Conservation (phyloP, 2,113 vertebrate genomes). For the Acanthisitta chloris region DNA sequence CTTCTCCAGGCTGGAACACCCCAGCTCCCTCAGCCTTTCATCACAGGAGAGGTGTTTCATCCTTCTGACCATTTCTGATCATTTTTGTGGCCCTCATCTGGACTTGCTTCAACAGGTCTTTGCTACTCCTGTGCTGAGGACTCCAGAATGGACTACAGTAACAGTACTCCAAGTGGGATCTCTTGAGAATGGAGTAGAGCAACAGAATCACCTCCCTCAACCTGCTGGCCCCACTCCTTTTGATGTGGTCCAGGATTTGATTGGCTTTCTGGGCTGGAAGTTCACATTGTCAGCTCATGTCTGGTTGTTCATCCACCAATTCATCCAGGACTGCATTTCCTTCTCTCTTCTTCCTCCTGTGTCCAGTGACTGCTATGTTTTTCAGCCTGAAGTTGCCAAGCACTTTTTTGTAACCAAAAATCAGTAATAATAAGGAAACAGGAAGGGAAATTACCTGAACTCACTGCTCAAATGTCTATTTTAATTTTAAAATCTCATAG, state of each 20-base stretch:
- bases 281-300: no score
- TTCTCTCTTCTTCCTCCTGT: neutral
- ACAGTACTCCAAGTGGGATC: no score
- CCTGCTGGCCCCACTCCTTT: neutral
- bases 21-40: no score
- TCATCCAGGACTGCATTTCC: neutral
- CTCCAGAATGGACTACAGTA: no score
- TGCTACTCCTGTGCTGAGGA: no score
- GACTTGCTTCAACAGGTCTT: no score
- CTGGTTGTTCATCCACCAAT: neutral
- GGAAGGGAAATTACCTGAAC: neutral
- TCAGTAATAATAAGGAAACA: neutral
- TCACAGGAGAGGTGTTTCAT: no score
- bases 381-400: neutral
- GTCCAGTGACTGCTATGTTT: neutral
- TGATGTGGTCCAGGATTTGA: fast-evolving
- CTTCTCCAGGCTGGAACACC: no score
- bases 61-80: no score
- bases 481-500: neutral
- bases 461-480: neutral
- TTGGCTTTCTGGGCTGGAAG: neutral
- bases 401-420: neutral
- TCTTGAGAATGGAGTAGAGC: no score
- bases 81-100: no score
- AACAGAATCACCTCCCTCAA: neutral